A percentile compares a stretch with the other conserved stretches of the same genome.
phyloP scores from a whole-genome alignment of 2,113 vertebrate species.

The Oophaga pumilio region DNA sequence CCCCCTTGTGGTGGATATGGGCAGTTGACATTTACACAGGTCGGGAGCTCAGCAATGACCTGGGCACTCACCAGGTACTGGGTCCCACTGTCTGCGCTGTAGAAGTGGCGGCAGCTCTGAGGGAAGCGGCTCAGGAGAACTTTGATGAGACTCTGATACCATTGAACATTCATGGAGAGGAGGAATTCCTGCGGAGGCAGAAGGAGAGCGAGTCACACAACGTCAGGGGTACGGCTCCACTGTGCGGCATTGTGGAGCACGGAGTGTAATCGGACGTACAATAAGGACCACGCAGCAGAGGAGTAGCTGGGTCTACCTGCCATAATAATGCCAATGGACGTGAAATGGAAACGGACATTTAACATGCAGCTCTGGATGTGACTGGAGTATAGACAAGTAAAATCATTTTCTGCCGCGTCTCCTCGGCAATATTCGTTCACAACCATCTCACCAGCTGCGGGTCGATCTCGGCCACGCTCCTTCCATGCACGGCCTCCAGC shows the following conservation, averaged over 20 bases:
- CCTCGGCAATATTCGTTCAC: neutral
- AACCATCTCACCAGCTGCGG: conserved; percentile 86
- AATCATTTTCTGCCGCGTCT: too few species aligned
- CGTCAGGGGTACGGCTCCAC: neutral
- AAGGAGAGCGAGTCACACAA: neutral
- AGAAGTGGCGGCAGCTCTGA: conserved; percentile 96
- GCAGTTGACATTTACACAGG: neutral
- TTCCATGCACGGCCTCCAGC: conserved; percentile 87
- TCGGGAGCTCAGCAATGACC: neutral
- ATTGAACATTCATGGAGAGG: conserved; percentile 92
- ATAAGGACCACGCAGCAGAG: too few species aligned
- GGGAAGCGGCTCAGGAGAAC: conserved; percentile 92
- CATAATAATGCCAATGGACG: too few species aligned
- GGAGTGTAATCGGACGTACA: neutral
- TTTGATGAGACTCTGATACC: conserved; percentile 98
- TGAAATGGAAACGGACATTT: too few species aligned
- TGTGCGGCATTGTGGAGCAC: neutral
- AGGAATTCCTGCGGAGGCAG: conserved; percentile 83
- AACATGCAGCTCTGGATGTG: too few species aligned
- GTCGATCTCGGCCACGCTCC: conserved; percentile 90
- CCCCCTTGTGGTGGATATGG: neutral
- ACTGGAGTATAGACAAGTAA: too few species aligned
- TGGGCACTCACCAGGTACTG: conserved; percentile 87
- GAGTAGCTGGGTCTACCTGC: too few species aligned
- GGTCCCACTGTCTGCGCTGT: conserved; percentile 82